Percentiles rank a stretch among this genome's conserved stretches.
These are phyloP conservation scores for Polypedilum vanderplanki DNA, from an alignment of 1,140 invertebrate species.

Conservation along the genomic window DNA sequence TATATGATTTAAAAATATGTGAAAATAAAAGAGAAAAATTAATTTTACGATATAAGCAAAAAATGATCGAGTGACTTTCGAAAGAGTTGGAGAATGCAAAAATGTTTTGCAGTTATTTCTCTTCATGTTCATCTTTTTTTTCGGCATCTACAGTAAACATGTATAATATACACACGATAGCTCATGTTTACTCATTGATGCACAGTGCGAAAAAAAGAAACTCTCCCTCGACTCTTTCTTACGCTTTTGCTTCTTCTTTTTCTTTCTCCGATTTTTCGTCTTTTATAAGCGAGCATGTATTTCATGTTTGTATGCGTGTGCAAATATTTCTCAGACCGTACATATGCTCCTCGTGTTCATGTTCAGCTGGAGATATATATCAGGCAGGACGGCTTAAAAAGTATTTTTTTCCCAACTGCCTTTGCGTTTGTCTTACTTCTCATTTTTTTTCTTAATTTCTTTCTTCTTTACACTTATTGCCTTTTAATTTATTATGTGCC, in stretches of 20 bases:
- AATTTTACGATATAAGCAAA: neutral
- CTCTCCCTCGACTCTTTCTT: conserved; percentile 13
- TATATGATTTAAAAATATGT: too few relatives aligned
- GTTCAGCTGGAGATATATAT: conserved; percentile 29
- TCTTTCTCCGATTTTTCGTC: neutral
- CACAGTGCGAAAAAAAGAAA: neutral
- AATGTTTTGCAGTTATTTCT: conserved; percentile 8
- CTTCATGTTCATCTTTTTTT: conserved; percentile 19
- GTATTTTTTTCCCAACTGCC: conserved; percentile 22
- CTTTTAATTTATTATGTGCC: conserved; percentile 29
- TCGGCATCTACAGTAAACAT: conserved; percentile 11
- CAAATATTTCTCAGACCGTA: neutral
- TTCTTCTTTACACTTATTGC: neutral
- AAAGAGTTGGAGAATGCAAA: neutral
- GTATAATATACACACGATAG: conserved; percentile 19
- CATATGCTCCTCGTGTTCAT: conserved; percentile 16
- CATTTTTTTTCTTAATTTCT: conserved; percentile 8
- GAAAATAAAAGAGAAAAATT: too few relatives aligned
- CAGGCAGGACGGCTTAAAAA: neutral
- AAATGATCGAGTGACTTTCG: neutral
- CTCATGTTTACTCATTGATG: conserved; percentile 17
- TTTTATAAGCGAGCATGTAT: too few relatives aligned
- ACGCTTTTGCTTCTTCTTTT: neutral
- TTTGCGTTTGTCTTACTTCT: conserved; percentile 24
- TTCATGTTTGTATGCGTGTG: neutral